phyloP scores from a whole-genome alignment of 2,113 vertebrate genomes.

The Eubucco bourcierii region DNA sequence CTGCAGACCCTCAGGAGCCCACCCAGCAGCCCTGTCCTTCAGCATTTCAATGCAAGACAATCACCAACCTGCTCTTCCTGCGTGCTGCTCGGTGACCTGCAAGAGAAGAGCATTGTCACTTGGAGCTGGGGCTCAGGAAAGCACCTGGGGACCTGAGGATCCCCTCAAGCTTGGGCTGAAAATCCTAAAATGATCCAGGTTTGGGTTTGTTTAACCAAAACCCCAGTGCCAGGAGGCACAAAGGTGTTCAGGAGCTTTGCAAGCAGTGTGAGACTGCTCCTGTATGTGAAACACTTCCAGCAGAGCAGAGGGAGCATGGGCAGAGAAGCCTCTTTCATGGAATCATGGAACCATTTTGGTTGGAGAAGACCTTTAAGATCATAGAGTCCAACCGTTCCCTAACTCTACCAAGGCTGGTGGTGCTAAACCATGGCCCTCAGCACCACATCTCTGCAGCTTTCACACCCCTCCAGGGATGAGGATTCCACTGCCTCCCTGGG shows the following conservation, averaged over 20 bases:
- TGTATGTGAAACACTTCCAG: not conserved
- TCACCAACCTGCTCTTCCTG: slow-evolving; percentile 65
- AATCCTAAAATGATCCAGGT: not conserved
- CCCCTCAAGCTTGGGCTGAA: not conserved
- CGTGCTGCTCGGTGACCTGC: not conserved
- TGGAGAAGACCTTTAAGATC: no score
- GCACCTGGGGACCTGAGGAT: not conserved
- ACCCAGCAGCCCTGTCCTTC: not conserved
- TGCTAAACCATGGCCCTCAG: no score
- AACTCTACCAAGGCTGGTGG: no score
- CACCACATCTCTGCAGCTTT: no score
- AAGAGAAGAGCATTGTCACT: not conserved
- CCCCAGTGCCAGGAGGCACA: not conserved
- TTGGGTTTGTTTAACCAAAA: not conserved
- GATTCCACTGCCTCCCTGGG: no score
- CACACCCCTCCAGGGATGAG: no score
- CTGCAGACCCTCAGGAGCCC: not conserved
- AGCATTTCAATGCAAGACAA: not conserved
- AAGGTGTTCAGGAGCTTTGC: no score
- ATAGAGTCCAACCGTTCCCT: no score
- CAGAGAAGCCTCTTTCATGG: no score
- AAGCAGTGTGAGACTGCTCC: no score
- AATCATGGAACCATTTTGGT: no score
- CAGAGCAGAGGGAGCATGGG: not conserved
- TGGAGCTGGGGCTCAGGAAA: not conserved